These are phyloP conservation scores for Apodemus speciosus DNA, from an alignment of 2,113 vertebrate species.

Conservation along the genomic window DNA sequence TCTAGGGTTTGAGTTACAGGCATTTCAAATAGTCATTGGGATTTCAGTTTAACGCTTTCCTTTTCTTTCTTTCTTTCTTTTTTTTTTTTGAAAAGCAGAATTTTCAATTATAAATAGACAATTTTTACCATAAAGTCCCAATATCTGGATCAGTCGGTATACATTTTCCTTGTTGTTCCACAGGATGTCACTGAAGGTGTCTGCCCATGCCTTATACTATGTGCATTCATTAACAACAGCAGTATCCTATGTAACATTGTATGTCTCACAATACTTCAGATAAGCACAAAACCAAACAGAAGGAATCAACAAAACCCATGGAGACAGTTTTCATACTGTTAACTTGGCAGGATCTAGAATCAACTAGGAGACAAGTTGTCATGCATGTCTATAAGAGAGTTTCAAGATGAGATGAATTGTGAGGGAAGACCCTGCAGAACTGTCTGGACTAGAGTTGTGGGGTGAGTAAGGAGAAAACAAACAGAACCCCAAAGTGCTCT, in stretches of 20 bases:
- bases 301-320: not conserved
- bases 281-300: not conserved
- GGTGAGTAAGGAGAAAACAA: not conserved
- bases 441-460: not conserved
- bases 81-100: not conserved
- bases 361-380: too few species aligned
- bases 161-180: not conserved
- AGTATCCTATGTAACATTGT: not conserved
- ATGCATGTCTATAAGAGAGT: too few species aligned
- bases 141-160: not conserved
- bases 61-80: too few species aligned
- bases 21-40: not conserved
- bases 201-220: not conserved
- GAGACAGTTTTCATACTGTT: not conserved
- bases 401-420: not conserved
- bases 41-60: not conserved
- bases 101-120: constrained; percentile 2
- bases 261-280: not conserved
- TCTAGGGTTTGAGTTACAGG: not conserved
- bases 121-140: not conserved
- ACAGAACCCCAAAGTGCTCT: not conserved
- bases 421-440: not conserved
- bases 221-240: not conserved
- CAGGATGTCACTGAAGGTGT: not conserved
- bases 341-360: not conserved